phyloP scores from a whole-genome alignment of 2,113 vertebrate species.

The Nycticryphes semicollaris region DNA sequence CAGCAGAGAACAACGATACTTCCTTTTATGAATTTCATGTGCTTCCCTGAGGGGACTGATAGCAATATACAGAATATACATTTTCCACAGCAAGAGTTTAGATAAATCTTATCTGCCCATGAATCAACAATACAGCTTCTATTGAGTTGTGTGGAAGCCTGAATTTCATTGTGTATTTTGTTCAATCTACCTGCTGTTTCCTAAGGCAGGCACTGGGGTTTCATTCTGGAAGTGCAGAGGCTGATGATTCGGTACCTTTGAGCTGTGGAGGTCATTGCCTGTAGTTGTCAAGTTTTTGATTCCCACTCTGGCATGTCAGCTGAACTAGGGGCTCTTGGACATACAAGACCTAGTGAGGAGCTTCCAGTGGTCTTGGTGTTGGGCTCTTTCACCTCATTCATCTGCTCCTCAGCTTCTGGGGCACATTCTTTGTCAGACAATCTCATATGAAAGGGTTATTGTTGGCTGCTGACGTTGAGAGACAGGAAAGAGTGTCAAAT shows the following conservation, averaged over 20 bases:
- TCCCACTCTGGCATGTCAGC: not conserved
- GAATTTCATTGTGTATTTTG: not conserved
- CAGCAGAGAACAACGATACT: not conserved
- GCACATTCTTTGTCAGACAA: not conserved
- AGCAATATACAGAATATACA: not conserved
- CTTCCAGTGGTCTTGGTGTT: rapidly evolving
- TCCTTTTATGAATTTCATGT: not conserved
- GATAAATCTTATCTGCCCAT: not conserved
- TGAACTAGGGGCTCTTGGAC: not conserved
- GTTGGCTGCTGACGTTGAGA: not conserved
- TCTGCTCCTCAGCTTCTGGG: not conserved
- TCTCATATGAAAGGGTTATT: too few relatives aligned
- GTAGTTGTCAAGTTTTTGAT: not conserved
- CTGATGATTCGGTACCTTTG: not conserved
- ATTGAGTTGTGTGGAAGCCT: not conserved
- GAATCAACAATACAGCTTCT: not conserved
- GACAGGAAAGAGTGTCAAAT: not conserved
- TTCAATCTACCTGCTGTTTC: not conserved
- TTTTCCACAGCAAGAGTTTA: not conserved
- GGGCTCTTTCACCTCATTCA: not conserved
- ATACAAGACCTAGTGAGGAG: rapidly evolving
- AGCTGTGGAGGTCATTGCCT: not conserved
- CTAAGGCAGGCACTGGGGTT: not conserved
- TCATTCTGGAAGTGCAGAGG: rapidly evolving
- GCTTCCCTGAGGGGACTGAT: not conserved